Base-by-base conservation (phyloP, 2,888 invertebrate species). In the Tetragnatha montana region DNA sequence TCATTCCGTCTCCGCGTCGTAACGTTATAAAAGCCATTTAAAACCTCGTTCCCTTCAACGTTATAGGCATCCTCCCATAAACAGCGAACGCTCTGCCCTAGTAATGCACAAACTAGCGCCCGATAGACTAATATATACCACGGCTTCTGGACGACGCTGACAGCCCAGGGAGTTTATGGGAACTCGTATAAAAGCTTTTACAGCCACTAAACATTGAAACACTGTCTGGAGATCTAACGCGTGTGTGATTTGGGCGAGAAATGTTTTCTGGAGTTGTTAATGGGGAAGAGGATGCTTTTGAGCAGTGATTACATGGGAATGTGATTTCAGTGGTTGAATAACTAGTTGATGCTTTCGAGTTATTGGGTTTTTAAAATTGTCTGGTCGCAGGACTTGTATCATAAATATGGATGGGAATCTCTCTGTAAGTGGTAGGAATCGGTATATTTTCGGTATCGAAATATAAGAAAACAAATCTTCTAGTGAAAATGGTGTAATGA, bases 11-110 rank as follows among this genome's bases (percentile, higher is more conserved):
- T 73, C 35, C 78, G 17, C 60, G 60, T 17, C 71, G 74, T 78
- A 84, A 78, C 76, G 76, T 84, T 84, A 84, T 84, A 84, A 84
- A 76, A 78, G 78, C 76, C 35, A 78, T 84, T 78, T 78, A 84
- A 75, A 84, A 70, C 51, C 78, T 22, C 84, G 70, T 84, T 84
- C 78, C 78, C 60, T 21, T 14, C 49, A 49, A 35, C 19, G 69
- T 78, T 78, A 75, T 78, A 78, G 70, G 68, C 84, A 78, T 78
- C 49, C 76, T 17, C 49, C 70, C 84, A 84, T 78, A 84, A 84
- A 82, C 74, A 60, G 75, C 74, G 35, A 70, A 69, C 47, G 60
- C 60, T 60, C 17, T 12, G 60, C 60, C 22, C 10, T 35, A 8
- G 22, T 82, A 35, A 82, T 22, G 73, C 71, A 82, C 60, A 60